Evolutionary conservation across 2,113 vertebrate species (phyloP).

Genomic region (Regulus satrapa): DNA sequence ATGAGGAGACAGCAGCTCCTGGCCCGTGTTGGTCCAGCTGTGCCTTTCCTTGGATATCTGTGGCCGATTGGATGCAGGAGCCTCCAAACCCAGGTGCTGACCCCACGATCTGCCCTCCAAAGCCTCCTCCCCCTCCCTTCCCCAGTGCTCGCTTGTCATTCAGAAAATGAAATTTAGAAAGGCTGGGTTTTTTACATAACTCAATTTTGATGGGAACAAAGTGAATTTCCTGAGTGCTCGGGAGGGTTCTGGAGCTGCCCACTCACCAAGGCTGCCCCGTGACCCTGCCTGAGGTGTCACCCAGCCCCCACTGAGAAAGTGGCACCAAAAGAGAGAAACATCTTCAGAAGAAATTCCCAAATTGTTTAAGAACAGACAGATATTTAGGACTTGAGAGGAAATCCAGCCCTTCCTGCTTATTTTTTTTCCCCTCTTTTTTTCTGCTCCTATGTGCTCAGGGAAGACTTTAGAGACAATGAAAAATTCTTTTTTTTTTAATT

Average conservation of each 20-base stretch:
- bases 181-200: background rate
- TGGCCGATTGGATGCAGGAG: background rate
- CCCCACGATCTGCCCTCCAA: background rate
- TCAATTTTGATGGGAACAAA: background rate
- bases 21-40: background rate
- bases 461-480: background rate
- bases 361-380: background rate
- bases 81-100: background rate
- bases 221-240: background rate
- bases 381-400: background rate
- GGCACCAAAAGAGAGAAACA: background rate
- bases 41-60: background rate
- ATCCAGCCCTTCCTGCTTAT: background rate
- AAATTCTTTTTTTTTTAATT: too few species aligned
- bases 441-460: background rate
- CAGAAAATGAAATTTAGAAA: background rate
- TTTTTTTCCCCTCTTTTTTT: background rate
- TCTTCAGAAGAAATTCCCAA: background rate
- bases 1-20: background rate
- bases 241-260: background rate
- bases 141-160: background rate
- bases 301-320: accelerated
- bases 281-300: background rate
- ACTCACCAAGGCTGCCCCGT: background rate
- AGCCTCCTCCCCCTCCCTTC: background rate